Percentiles rank a stretch among this genome's conserved stretches.
Evolutionary conservation across 2,113 vertebrate species (phyloP).

Genomic region (Melanerpes aurifrons): DNA sequence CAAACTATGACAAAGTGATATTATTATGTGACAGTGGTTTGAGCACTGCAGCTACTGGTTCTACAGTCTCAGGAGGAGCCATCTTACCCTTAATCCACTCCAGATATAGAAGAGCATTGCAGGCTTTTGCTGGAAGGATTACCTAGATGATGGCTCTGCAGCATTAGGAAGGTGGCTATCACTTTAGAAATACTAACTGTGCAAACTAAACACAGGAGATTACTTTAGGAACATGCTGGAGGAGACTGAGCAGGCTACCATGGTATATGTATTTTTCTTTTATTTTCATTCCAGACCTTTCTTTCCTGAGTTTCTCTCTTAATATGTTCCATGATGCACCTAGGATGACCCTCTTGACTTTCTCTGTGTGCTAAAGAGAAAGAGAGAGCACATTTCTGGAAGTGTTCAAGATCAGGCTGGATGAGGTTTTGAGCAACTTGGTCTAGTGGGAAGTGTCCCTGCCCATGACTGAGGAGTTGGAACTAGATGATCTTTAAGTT

Average conservation of each 20-base stretch:
- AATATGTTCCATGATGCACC: neutral
- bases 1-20: no score
- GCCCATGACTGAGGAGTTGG: no score
- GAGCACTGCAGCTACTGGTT: neutral
- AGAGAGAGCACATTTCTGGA: neutral
- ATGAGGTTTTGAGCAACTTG: no score
- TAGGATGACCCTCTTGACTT: neutral
- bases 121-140: neutral
- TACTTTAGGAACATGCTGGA: neutral
- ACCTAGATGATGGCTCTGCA: neutral
- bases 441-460: no score
- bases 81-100: neutral
- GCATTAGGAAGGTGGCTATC: neutral
- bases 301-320: neutral
- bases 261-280: neutral
- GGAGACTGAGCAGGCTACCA: neutral
- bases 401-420: no score
- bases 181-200: neutral
- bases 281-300: neutral
- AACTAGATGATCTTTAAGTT: no score
- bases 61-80: neutral
- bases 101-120: neutral
- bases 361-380: neutral
- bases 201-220: neutral
- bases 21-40: neutral